Percentiles rank a stretch among this genome's conserved stretches.
Evolutionary conservation across 2,797 vertebrate genomes (phyloP).

Genomic region (Scleropages formosus): DNA sequence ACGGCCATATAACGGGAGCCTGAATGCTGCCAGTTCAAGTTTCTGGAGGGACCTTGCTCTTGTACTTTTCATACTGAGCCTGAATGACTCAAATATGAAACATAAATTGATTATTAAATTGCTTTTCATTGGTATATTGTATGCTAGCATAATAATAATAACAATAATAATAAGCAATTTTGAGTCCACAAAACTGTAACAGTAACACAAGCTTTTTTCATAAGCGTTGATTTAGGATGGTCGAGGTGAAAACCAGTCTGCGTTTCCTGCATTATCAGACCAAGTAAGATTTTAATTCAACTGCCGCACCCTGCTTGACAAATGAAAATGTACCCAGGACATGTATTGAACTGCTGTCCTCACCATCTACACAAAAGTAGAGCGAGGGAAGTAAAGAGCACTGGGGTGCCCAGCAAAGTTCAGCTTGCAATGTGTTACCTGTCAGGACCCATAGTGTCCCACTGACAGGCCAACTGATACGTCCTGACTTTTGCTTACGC

Average conservation of each 20-base stretch:
- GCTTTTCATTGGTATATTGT: too few species aligned
- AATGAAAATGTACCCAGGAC: background rate
- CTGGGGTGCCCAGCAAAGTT: background rate
- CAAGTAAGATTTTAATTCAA: background rate
- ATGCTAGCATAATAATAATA: too few species aligned
- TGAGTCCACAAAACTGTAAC: too few species aligned
- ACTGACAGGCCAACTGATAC: constrained; percentile 20
- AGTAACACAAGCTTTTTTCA: too few species aligned
- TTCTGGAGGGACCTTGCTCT: too few species aligned
- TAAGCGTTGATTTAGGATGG: background rate
- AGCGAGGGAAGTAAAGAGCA: constrained; percentile 12
- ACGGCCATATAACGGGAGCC: too few species aligned
- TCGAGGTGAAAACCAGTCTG: background rate
- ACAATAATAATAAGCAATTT: too few species aligned
- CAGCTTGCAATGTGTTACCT: constrained; percentile 8
- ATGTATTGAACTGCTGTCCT: background rate
- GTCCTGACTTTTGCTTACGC: constrained; percentile 17
- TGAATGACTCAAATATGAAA: too few species aligned
- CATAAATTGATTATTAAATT: too few species aligned
- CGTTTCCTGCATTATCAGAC: background rate
- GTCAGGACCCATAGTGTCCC: constrained; percentile 20
- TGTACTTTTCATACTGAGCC: too few species aligned
- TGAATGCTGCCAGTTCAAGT: too few species aligned
- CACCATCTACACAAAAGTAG: background rate
- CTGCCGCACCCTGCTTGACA: background rate